Evolutionary conservation across 2,113 vertebrate species (phyloP), one percentile per base, ranked within the genome.

Genomic region (Microcebus murinus): DNA sequence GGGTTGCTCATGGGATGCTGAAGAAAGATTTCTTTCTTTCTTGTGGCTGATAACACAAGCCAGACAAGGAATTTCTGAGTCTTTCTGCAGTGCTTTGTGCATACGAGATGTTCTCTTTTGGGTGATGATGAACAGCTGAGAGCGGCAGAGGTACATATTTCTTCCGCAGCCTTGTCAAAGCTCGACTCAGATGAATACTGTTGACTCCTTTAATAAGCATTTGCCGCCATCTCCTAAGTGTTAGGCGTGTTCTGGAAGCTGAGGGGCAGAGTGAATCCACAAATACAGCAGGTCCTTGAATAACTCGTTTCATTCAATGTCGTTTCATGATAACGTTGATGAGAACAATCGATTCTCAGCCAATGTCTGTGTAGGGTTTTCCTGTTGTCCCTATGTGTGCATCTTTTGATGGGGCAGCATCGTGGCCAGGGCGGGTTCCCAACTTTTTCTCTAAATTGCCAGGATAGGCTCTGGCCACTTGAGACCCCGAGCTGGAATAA

Each of bases 161-260:
- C 36, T 3, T 52, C 14, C 34, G 77, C 31, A 59, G 12, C 1
- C 0, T 0, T 4, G n/a, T 70, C 6, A 10, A 4, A 8, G 65
- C n/a, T 31, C 0, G 0, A 63, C 77, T 59, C 57, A 6, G 23
- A 4, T 8, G 5, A 31, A 5, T 5, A 31, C 34, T 0, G 0
- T 3, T 4, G 21, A 3, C 15, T 89, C 18, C 36, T 80, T 71
- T 18, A 3, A 25, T 13, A 15, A 21, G 17, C 15, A 10, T 45
- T 55, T 50, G 42, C 65, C 13, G 29, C 63, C 27, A 7, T 93
- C 29, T 59, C 42, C 9, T 6, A 39, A n/a, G 63, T 52, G 55
- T 36, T n/a, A 20, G 25, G 14, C 3, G 34, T 45, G 9, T 17
- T 48, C 63, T 36, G 85, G 36, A 4, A 20, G 39, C 71, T 4